A percentile compares a stretch with the other conserved stretches of the same genome.
phyloP scores from a whole-genome alignment of 1,140 invertebrate genomes.

The Platorchestia sp. region DNA sequence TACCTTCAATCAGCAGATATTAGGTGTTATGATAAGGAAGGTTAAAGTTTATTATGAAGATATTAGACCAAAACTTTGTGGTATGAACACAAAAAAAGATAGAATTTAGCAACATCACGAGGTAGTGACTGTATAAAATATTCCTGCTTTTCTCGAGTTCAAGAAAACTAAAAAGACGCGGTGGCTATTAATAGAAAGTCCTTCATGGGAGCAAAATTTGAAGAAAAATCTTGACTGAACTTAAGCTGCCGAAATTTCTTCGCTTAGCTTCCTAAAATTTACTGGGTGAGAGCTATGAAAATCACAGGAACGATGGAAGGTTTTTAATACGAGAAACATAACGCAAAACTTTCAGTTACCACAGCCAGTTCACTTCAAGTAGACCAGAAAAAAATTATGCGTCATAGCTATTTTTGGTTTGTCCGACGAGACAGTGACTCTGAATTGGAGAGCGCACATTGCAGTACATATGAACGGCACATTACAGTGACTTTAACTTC shows the following conservation, averaged over 20 bases:
- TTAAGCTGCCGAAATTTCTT: neutral
- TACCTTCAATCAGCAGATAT: neutral
- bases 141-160: neutral
- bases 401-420: neutral
- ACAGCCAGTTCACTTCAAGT: neutral
- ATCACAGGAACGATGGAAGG: neutral
- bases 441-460: too few relatives aligned
- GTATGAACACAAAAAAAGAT: neutral
- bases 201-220: neutral
- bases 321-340: neutral
- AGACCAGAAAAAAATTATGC: neutral
- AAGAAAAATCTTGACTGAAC: neutral
- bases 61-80: neutral
- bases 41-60: neutral
- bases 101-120: neutral
- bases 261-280: neutral
- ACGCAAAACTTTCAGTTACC: neutral
- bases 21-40: neutral
- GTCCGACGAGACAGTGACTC: too few relatives aligned
- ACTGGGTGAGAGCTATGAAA: neutral
- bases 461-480: too few relatives aligned
- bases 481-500: too few relatives aligned
- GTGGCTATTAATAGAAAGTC: neutral
- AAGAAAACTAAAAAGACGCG: neutral
- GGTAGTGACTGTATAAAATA: neutral